Conservation (phyloP, 1,140 invertebrate species). For the Drosophila aff. region DNA sequence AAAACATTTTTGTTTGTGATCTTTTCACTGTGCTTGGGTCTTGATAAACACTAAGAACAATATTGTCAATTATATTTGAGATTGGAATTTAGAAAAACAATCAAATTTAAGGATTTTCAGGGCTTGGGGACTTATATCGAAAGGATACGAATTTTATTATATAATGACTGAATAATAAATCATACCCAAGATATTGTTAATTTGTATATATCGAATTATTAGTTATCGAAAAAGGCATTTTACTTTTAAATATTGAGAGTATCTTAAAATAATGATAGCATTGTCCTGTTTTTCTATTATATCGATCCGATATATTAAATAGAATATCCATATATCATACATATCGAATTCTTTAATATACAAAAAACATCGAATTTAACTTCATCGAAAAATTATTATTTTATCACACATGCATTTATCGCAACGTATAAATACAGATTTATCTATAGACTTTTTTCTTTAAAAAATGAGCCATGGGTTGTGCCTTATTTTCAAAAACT, state of each 20-base stretch:
- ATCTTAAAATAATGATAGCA: neutral
- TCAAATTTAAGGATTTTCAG: no score
- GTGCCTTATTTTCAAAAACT: no score
- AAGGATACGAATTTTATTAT: no score
- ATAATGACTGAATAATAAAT: neutral
- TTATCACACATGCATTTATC: no score
- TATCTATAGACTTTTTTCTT: neutral
- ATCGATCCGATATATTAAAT: no score
- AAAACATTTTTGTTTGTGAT: constrained; percentile 75
- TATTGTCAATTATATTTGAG: neutral
- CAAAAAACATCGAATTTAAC: no score
- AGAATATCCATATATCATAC: no score
- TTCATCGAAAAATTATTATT: no score
- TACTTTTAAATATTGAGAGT: neutral
- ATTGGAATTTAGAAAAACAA: neutral
- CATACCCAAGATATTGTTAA: neutral
- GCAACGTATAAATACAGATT: no score
- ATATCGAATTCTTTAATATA: no score
- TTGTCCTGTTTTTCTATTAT: no score
- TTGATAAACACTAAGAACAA: constrained; percentile 5
- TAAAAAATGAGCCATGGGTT: no score
- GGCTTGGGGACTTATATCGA: neutral
- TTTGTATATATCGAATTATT: neutral
- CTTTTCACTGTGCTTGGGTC: constrained; percentile 15
- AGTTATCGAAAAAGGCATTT: neutral